Conservation (phyloP, 2,888 invertebrate genomes). For the Yponomeuta evonymella region DNA sequence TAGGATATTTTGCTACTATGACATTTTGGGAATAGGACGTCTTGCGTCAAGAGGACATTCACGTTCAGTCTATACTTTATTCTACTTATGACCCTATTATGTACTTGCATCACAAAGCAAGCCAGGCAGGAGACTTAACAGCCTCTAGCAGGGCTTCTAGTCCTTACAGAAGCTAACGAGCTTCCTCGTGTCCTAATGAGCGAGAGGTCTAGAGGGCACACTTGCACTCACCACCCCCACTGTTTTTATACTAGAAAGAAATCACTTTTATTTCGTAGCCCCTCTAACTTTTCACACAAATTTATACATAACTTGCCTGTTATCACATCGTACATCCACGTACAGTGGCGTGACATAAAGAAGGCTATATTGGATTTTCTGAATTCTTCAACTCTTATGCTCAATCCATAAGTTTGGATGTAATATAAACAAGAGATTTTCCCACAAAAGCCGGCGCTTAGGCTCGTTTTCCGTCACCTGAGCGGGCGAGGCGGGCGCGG, state of each 20-base stretch:
- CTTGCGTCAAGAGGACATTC: too few relatives aligned
- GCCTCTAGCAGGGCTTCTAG: not conserved
- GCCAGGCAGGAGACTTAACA: not conserved
- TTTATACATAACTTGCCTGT: too few relatives aligned
- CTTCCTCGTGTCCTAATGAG: not conserved
- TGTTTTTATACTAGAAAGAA: not conserved
- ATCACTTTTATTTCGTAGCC: too few relatives aligned
- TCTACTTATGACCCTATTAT: too few relatives aligned
- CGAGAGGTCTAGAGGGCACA: not conserved
- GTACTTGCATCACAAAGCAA: not conserved
- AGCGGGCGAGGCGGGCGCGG: slow-evolving; percentile 14
- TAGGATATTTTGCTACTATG: too few relatives aligned
- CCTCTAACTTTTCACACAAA: too few relatives aligned
- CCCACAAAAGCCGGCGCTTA: slow-evolving; percentile 15
- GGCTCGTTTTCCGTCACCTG: slow-evolving; percentile 17
- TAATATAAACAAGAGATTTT: slow-evolving; percentile 19
- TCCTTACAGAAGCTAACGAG: not conserved
- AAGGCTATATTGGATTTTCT: too few relatives aligned
- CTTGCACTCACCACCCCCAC: not conserved
- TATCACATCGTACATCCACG: too few relatives aligned
- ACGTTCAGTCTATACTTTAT: too few relatives aligned
- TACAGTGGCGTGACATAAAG: too few relatives aligned
- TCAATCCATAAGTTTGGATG: not conserved
- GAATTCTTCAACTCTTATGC: too few relatives aligned
- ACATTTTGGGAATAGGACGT: too few relatives aligned